Evolutionary conservation across 2,888 invertebrate genomes (phyloP).

Genomic region (Drosophila algonquin): DNA sequence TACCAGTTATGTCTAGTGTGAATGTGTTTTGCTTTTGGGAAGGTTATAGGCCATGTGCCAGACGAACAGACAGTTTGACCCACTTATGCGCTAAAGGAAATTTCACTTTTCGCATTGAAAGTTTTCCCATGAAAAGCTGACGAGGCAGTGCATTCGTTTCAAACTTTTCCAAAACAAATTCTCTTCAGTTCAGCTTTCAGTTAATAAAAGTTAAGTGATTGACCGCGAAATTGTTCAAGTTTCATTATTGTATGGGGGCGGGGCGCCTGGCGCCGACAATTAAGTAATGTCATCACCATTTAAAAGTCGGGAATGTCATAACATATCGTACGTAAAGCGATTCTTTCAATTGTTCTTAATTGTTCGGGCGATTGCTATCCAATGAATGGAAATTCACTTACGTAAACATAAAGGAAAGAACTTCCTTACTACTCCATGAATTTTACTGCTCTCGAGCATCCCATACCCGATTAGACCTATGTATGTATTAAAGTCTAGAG

Average conservation of each 20-base stretch:
- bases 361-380: slow-evolving; percentile 11
- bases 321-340: background rate
- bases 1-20: too few species aligned
- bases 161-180: slow-evolving; percentile 4
- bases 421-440: background rate
- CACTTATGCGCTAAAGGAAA: slow-evolving; percentile 25
- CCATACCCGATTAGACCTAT: too few species aligned
- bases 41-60: slow-evolving; percentile 3
- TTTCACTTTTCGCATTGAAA: slow-evolving; percentile 42
- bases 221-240: slow-evolving; percentile 3
- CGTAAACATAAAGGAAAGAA: background rate
- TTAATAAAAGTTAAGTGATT: slow-evolving; percentile 4
- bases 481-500: background rate
- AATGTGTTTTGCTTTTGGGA: slow-evolving; percentile 1
- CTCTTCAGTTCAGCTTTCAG: background rate
- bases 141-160: background rate
- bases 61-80: slow-evolving; percentile 20
- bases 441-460: background rate
- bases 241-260: background rate
- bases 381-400: slow-evolving; percentile 17
- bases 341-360: slow-evolving; percentile 14
- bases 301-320: background rate
- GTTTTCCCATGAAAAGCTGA: slow-evolving; percentile 7
- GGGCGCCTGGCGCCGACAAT: background rate
- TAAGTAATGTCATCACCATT: background rate